Evolutionary conservation across 2,797 vertebrate species (phyloP).

Genomic region (Sparidentex hasta): DNA sequence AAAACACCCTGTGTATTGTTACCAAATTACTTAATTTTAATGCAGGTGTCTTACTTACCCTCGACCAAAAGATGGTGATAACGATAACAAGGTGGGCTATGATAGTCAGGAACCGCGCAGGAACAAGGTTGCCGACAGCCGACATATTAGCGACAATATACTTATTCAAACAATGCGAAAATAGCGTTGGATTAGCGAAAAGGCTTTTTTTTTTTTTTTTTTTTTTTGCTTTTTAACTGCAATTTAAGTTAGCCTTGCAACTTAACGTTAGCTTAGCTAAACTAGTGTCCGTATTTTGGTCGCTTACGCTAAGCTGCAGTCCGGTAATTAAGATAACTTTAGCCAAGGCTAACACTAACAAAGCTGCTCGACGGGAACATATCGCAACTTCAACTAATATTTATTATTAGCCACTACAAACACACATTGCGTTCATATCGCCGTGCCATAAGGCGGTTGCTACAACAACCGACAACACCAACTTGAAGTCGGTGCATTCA

Average conservation of each 20-base stretch:
- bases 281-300: background rate
- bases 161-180: background rate
- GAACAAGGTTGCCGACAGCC: constrained; percentile 86
- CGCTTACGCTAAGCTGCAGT: constrained; percentile 1
- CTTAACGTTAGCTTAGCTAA: background rate
- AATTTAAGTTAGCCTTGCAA: background rate
- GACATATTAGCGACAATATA: constrained; percentile 78
- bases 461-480: constrained; percentile 63
- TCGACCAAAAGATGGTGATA: constrained; percentile 93
- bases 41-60: constrained; percentile 81
- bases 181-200: background rate
- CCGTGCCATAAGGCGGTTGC: constrained; percentile 50
- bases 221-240: no score
- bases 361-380: background rate
- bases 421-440: background rate
- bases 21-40: background rate
- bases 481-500: background rate
- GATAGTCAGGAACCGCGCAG: constrained; percentile 91
- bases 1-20: no score
- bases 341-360: background rate
- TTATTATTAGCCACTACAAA: background rate
- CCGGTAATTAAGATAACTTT: background rate
- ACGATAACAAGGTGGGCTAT: constrained; percentile 91
- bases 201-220: background rate
- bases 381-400: fast-evolving